These are phyloP conservation scores for Corythaeola cristata DNA, from an alignment of 2,113 vertebrate species.

Conservation along the genomic window DNA sequence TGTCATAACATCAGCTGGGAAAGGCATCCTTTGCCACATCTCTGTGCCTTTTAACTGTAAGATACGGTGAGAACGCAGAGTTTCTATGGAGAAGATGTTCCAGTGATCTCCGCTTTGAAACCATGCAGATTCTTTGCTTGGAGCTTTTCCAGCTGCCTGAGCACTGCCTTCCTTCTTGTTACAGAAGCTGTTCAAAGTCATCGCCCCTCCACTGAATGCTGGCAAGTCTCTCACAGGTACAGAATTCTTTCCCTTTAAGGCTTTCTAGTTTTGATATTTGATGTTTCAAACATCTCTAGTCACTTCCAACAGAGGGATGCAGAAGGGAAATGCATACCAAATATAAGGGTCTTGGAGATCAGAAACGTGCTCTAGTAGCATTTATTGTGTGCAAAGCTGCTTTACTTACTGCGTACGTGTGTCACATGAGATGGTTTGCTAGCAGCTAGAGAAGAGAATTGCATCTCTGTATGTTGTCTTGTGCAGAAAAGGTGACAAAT, in stretches of 20 bases:
- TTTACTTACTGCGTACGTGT: background rate
- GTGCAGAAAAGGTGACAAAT: background rate
- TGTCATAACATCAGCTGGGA: background rate
- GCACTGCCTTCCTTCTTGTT: conserved; percentile 48
- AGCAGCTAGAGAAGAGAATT: background rate
- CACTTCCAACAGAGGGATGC: background rate
- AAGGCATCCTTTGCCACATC: background rate
- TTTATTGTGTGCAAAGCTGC: background rate
- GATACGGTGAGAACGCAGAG: background rate
- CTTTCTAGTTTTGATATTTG: background rate
- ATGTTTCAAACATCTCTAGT: background rate
- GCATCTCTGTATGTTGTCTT: background rate
- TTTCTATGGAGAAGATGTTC: background rate
- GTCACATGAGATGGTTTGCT: background rate
- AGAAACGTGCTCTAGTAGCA: background rate
- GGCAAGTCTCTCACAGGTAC: conserved; percentile 90
- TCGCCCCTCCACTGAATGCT: conserved; percentile 86
- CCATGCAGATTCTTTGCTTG: background rate
- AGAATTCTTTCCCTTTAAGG: background rate
- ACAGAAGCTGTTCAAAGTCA: conserved; percentile 95
- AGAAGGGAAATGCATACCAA: background rate
- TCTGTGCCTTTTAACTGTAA: background rate
- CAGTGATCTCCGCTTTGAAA: background rate
- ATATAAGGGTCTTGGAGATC: background rate
- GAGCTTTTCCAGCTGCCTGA: conserved; percentile 1